phyloP scores from a whole-genome alignment of 92 coral and sea anemone genomes.

The Umimayanthus kanabou region DNA sequence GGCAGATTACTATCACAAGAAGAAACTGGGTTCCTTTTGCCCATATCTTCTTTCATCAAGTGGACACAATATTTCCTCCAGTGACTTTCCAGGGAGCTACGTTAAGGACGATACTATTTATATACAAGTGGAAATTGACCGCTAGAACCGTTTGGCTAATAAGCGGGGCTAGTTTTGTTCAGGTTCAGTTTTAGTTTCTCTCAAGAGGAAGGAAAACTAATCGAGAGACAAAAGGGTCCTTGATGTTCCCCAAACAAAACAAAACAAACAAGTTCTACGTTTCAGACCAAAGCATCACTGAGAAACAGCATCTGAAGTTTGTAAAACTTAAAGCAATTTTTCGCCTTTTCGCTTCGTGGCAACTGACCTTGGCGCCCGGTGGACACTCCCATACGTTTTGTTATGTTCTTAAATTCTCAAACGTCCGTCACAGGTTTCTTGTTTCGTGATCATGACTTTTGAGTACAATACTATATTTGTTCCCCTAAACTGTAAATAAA shows the following conservation, averaged over 20 bases:
- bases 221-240: background rate
- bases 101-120: constrained; percentile 58
- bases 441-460: too few species aligned
- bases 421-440: too few species aligned
- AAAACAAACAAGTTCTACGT: too few species aligned
- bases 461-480: too few species aligned
- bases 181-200: background rate
- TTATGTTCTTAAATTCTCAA: too few species aligned
- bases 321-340: too few species aligned
- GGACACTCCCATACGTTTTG: too few species aligned
- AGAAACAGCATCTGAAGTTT: too few species aligned
- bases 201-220: background rate
- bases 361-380: too few species aligned
- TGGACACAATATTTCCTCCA: constrained; percentile 15
- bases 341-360: too few species aligned
- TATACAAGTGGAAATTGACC: constrained; percentile 48
- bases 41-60: constrained; percentile 38
- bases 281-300: too few species aligned
- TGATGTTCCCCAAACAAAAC: background rate
- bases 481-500: too few species aligned
- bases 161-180: background rate
- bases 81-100: background rate
- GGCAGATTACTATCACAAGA: constrained; percentile 48
- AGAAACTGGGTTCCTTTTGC: constrained; percentile 45
- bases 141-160: background rate